Base-by-base conservation (phyloP, 2,797 vertebrate genomes). In the Anableps anableps region DNA sequence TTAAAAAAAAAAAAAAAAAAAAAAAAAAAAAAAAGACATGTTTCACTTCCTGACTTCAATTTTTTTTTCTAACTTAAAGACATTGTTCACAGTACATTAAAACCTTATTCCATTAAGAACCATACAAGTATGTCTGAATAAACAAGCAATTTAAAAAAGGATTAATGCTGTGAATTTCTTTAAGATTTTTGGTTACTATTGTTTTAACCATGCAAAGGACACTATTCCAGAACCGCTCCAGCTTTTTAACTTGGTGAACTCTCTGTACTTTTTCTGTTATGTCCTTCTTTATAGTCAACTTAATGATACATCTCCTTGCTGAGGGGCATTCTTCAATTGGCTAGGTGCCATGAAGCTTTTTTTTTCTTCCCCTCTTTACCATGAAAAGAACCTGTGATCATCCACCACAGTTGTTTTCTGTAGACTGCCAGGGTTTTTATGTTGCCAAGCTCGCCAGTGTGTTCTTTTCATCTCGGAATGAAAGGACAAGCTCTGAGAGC, bases 351-450 rank as follows among this genome's bases (percentile, higher is more conserved):
- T 38, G 29, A 71, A 36, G 14, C 14, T 21, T 11, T 43, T 36
- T 48, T n/a, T n/a, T n/a, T n/a, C n/a, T 64, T 3, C 38, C 11
- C 3, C 41, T 10, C 16, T 50, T 45, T 45, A 45, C 29, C 6
- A 76, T 29, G 50, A 41, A 78, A 53, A n/a, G 29, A 34, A 79
- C 70, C 58, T 64, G 71, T 74, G 71, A 79, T 79, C 78, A 66
- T 51, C 58, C 47, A 66, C 36, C 11, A 23, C 45, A 51, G 10
- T 26, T 55, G 38, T 53, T 16, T 62, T 73, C 55, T 60, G 8
- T n/a, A n/a, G 70, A 38, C 53, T 53, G 29, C 43, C 23, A 29
- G 62, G 64, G 31, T 38, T 21, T 72, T 53, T 13, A 72, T 60
- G 64, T 58, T 51, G 17, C 51, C 19, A 26, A 31, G 43, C 51